phyloP scores from a whole-genome alignment of 2,888 invertebrate genomes.

The Spodoptera exigua region DNA sequence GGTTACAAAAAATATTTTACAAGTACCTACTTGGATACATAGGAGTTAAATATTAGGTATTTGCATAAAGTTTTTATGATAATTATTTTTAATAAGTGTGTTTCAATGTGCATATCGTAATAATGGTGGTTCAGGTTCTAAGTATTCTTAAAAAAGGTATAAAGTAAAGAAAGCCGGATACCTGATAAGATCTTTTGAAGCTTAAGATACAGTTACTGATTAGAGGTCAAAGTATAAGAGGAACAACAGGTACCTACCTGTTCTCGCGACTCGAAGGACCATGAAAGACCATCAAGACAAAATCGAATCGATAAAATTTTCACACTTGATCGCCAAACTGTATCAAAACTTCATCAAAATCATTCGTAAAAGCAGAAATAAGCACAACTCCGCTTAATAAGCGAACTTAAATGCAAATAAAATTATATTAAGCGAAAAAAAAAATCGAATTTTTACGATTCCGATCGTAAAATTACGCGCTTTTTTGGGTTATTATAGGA shows the following conservation, averaged over 20 bases:
- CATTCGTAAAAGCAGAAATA: conserved; percentile 46
- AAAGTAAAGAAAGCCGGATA: too few relatives aligned
- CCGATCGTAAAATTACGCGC: conserved; percentile 55
- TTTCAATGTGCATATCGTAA: too few relatives aligned
- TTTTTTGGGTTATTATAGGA: conserved; percentile 48
- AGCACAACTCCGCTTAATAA: conserved; percentile 58
- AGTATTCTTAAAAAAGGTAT: too few relatives aligned
- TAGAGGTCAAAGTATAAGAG: neutral
- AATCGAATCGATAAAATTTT: conserved; percentile 36
- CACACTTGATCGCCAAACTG: conserved; percentile 32
- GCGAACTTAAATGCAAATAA: conserved; percentile 60
- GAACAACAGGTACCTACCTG: conserved; percentile 17
- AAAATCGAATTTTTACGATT: conserved; percentile 59
- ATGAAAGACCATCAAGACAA: conserved; percentile 16
- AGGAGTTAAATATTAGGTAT: too few relatives aligned
- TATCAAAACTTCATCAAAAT: conserved; percentile 52
- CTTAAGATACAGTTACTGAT: too few relatives aligned
- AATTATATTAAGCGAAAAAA: conserved; percentile 61
- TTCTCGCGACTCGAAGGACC: conserved; percentile 18
- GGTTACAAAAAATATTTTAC: too few relatives aligned
- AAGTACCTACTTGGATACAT: too few relatives aligned
- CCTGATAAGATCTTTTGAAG: too few relatives aligned
- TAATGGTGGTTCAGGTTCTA: too few relatives aligned
- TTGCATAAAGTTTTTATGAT: too few relatives aligned
- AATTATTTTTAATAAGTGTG: too few relatives aligned